These are phyloP conservation scores for Hybos culiciformis DNA, from an alignment of 2,888 invertebrate species.

Conservation along the genomic window DNA sequence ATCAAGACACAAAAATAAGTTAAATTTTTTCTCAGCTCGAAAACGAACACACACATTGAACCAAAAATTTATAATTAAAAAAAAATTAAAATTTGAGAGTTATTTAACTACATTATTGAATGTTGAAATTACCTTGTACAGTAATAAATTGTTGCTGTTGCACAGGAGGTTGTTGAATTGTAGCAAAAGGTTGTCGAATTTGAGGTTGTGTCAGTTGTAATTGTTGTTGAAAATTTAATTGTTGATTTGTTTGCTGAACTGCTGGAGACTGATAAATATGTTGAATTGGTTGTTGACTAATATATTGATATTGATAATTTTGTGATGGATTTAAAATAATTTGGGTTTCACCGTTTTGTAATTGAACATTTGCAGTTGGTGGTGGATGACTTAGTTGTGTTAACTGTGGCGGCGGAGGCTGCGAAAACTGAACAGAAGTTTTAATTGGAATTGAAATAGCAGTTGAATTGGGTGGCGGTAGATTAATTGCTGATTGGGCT, in stretches of 20 bases:
- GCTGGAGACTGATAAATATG: slow-evolving; percentile 16
- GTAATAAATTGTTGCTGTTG: slow-evolving; percentile 16
- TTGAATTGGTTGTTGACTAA: slow-evolving; percentile 17
- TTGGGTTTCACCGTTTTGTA: slow-evolving; percentile 13
- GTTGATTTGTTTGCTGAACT: background rate
- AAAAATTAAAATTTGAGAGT: no score
- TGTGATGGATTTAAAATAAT: slow-evolving; percentile 16
- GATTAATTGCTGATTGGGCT: slow-evolving; percentile 11
- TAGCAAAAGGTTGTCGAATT: slow-evolving; percentile 1
- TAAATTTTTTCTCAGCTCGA: no score
- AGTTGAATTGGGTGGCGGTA: slow-evolving; percentile 11
- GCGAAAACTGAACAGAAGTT: slow-evolving; percentile 13
- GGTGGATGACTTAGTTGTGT: slow-evolving; percentile 14
- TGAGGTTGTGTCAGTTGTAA: background rate
- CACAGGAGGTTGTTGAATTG: background rate
- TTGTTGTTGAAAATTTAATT: background rate
- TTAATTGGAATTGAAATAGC: slow-evolving; percentile 15
- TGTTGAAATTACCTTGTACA: slow-evolving; percentile 15
- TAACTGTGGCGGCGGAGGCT: slow-evolving; percentile 11
- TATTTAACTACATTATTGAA: no score
- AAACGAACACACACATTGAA: no score
- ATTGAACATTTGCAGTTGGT: slow-evolving; percentile 17
- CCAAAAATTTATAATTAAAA: no score
- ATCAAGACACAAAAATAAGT: no score
- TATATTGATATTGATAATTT: slow-evolving; percentile 16